Base-by-base conservation (phyloP, 2,888 invertebrate genomes). In the Macrostomum cliftonense region DNA sequence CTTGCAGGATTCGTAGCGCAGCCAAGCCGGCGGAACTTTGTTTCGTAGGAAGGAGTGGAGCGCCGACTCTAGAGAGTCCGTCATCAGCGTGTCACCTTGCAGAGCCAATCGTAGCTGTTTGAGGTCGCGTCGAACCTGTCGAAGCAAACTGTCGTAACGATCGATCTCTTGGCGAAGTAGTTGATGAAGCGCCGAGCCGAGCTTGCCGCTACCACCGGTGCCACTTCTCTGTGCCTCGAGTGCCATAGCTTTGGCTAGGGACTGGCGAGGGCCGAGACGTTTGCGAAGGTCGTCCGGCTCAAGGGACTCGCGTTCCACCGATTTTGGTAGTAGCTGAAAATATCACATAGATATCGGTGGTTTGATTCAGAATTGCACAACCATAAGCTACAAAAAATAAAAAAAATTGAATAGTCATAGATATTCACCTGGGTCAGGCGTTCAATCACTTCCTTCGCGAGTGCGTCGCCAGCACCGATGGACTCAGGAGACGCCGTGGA, bases 151-250 rank as follows among this genome's bases (percentile, higher is more conserved):
- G 53, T 68, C 64, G 54, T 65, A 69, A 36, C 67, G 58, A 52
- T 64, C 64, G 13, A 67, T 60, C 57, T 69, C 69, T 56, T 69
- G 69, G 19, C 65, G 54, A n/a, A 69, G 55, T 1, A 68, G 62
- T 0, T 63, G 67, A 43, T 66, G 58, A 52, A 69, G 55, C n/a
- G 68, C 67, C 9, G 67, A 66, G 54, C 60, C 59, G 38, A 54
- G 47, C 14, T 57, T 46, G 39, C 17, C 36, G 39, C 43, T 21
- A 40, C 51, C 28, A 9, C 4, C 28, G 28, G 28, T 28, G 28
- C 40, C 17, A 9, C 19, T 39, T 45, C 45, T 2, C 12, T 14
- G 36, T 2, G n/a, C 17, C 36, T 45, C 45, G 17, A 37, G 14
- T 12, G 36, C 37, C 45, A 45, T 45, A 9, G 38, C 19, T 37